These are phyloP conservation scores for Gymnopithys bicolor DNA, from an alignment of 2,797 vertebrate genomes.

Conservation along the genomic window DNA sequence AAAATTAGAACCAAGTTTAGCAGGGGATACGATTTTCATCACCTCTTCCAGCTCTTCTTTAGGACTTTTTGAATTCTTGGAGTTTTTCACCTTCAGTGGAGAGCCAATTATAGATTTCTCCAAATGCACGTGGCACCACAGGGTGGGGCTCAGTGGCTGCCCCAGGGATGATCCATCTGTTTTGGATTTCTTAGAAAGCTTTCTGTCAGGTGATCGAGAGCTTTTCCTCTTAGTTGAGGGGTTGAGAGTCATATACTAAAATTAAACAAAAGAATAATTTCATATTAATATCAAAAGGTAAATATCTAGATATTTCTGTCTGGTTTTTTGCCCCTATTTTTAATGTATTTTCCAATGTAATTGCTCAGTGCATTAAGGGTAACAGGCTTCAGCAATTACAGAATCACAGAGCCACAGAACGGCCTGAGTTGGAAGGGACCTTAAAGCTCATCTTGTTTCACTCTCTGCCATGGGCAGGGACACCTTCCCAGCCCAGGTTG, in stretches of 20 bases:
- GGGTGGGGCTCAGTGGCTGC: conserved; percentile 87
- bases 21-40: conserved; percentile 80
- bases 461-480: accelerated
- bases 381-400: neutral
- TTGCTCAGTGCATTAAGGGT: neutral
- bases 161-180: conserved; percentile 78
- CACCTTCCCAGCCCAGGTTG: neutral
- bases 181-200: conserved; percentile 88
- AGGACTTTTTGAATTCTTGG: conserved; percentile 80
- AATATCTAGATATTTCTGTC: neutral
- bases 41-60: conserved; percentile 79
- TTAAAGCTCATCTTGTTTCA: neutral
- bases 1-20: conserved; percentile 78
- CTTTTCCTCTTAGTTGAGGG: conserved; percentile 91
- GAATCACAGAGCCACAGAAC: neutral
- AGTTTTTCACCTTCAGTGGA: conserved; percentile 92
- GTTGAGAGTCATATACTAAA: conserved; percentile 94
- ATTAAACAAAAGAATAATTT: conserved; percentile 42
- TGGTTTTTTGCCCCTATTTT: neutral
- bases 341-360: neutral
- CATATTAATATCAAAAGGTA: conserved; percentile 21
- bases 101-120: conserved; percentile 90
- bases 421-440: neutral
- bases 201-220: conserved; percentile 87
- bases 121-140: conserved; percentile 92